Base-by-base conservation (phyloP, 1,140 invertebrate species). In the Bathynomus jamesi region DNA sequence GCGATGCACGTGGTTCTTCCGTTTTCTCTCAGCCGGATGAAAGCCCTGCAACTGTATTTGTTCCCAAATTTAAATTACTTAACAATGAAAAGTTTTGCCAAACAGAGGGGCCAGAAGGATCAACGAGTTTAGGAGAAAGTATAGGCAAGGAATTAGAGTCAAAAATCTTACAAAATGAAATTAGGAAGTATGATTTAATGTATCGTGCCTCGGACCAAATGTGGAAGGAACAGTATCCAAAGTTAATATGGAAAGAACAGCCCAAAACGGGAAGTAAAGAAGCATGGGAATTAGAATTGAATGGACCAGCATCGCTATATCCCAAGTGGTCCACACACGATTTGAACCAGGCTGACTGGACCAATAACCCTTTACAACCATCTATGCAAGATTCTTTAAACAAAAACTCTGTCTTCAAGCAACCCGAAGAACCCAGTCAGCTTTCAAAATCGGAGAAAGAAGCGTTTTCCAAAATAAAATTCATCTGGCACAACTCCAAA, bases 81-180 rank as follows among this genome's bases (percentile, higher is more conserved):
- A 84, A 85, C 69, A 85, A 84, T 72, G 85, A 87, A 78, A 86
- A 86, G 72, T 84, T 83, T 73, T 83, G 85, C 62, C 86, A 87
- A 79, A 87, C 86, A 1, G 85, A 86, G 63, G 40, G 40, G 5
- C 40, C 40, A 17, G 40, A 53, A 21, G 40, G 40, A 53, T 53
- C 40, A 17, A 21, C 13, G 21, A 53, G 21, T 5, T 53, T 53
- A 53, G 11, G 5, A 3, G 40, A 53, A 5, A 53, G 11, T 21
- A 53, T 53, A 53, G 2, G 1, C 11, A 53, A 53, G 21, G 40
- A 53, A 53, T 5, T 21, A 2, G 40, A 53, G 5, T 5, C 40
- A 1, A 11, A 5, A 53, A 21, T 5, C 21, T 53, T 53, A 53
- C 40, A 53, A 21, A 53, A 5, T 53, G 40, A 53, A 17, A 17